Conservation (phyloP, 37 sponge, comb jelly and placozoan species). For the Cliona cf. orientalis region DNA sequence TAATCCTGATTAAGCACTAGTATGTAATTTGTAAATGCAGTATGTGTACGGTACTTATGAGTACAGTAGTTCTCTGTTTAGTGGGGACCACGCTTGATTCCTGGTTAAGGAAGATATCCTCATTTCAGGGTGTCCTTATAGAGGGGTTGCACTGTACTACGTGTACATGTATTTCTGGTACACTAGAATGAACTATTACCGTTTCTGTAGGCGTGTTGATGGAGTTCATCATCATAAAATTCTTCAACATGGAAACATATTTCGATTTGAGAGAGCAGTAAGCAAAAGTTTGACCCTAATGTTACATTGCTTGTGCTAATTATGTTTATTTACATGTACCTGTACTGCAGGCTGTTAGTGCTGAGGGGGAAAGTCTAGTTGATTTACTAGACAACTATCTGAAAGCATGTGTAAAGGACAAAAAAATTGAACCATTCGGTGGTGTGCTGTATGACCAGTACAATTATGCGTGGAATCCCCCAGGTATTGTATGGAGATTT, state of each 20-base stretch:
- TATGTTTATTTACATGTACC: not conserved
- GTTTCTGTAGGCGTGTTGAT: conserved; percentile 56
- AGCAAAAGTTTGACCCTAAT: conserved; percentile 3
- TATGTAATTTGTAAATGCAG: not conserved
- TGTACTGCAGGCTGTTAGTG: conserved; percentile 39
- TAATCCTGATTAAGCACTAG: not conserved
- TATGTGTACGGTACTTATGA: not conserved
- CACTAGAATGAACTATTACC: not conserved
- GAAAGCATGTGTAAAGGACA: conserved; percentile 63
- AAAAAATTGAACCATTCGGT: conserved; percentile 60
- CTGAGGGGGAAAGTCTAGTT: conserved; percentile 54
- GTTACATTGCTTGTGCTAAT: not conserved
- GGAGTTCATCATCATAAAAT: conserved; percentile 72
- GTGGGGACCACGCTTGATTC: not conserved
- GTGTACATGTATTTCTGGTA: too few relatives aligned
- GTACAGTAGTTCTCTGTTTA: not conserved
- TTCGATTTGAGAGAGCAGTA: conserved; percentile 64
- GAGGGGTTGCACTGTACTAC: too few relatives aligned
- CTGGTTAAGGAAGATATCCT: too few relatives aligned
- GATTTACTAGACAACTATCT: conserved; percentile 68
- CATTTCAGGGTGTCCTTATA: too few relatives aligned
- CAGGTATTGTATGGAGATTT: too few relatives aligned
- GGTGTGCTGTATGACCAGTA: conserved; percentile 57
- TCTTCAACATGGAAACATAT: conserved; percentile 12
- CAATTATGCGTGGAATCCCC: conserved; percentile 77